phyloP scores from a whole-genome alignment of 2,113 vertebrate genomes.

The Bubo bubo region DNA sequence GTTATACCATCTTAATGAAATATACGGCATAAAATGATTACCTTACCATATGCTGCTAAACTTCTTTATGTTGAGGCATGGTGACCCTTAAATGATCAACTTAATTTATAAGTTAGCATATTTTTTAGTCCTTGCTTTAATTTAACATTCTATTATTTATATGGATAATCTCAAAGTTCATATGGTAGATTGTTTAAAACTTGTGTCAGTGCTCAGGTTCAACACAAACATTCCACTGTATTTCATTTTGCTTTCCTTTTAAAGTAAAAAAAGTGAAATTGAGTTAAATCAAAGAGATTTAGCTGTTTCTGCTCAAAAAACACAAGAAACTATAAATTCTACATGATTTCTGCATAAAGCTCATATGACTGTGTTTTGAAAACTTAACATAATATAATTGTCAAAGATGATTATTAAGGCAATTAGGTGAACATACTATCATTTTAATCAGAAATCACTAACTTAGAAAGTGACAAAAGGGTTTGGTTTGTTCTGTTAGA shows the following conservation, averaged over 20 bases:
- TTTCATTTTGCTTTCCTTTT: not conserved
- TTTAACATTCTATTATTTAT: conserved; percentile 7
- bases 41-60: conserved; percentile 39
- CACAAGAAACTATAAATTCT: not conserved
- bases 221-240: not conserved
- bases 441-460: not conserved
- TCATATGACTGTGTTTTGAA: not conserved
- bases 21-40: conserved; percentile 44
- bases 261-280: not conserved
- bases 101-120: conserved; percentile 34
- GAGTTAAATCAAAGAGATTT: not conserved
- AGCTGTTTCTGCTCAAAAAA: not conserved
- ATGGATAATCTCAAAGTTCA: not conserved
- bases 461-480: not conserved
- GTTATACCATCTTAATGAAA: conserved; percentile 63
- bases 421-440: not conserved
- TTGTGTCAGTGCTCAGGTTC: not conserved
- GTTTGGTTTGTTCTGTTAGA: not conserved
- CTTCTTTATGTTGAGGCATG: conserved; percentile 44
- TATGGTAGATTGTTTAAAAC: not conserved
- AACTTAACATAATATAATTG: not conserved
- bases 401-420: not conserved
- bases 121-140: conserved; percentile 3
- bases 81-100: not conserved
- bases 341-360: not conserved